Conservation (phyloP, 2,113 vertebrate species). For the Chauna torquata region DNA sequence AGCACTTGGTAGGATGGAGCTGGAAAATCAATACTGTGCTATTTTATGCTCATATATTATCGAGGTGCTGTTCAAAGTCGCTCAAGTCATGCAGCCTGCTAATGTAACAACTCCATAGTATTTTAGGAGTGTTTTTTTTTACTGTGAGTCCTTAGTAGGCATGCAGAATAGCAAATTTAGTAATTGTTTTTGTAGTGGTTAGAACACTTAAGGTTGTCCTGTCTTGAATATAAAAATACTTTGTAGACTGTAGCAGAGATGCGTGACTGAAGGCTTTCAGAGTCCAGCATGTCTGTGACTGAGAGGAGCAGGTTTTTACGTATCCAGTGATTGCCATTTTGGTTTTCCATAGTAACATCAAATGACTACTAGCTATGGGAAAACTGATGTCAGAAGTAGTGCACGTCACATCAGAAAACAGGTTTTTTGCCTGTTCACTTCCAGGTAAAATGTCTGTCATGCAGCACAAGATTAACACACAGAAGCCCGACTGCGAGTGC, state of each 20-base stretch:
- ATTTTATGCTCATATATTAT: neutral
- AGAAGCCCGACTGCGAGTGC: neutral
- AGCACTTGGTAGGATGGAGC: neutral
- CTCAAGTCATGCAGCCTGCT: neutral
- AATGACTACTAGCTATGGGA: neutral
- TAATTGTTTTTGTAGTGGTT: neutral
- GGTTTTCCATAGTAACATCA: neutral
- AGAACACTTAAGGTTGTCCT: neutral
- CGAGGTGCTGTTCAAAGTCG: conserved; percentile 23
- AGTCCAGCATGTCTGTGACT: neutral
- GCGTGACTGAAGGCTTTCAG: neutral
- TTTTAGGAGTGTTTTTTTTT: neutral
- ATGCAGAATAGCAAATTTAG: neutral
- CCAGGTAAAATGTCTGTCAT: neutral
- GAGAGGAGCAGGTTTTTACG: neutral
- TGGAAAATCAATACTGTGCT: conserved; percentile 14
- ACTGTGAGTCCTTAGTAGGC: neutral
- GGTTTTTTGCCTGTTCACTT: neutral
- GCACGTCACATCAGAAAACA: neutral
- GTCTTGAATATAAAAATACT: neutral
- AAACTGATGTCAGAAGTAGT: neutral
- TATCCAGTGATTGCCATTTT: neutral
- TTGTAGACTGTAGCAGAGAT: neutral
- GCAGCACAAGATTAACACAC: neutral
- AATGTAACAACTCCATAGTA: neutral